These are phyloP conservation scores for Hylaeus volcanicus DNA, from an alignment of 1,140 invertebrate genomes.

Conservation along the genomic window DNA sequence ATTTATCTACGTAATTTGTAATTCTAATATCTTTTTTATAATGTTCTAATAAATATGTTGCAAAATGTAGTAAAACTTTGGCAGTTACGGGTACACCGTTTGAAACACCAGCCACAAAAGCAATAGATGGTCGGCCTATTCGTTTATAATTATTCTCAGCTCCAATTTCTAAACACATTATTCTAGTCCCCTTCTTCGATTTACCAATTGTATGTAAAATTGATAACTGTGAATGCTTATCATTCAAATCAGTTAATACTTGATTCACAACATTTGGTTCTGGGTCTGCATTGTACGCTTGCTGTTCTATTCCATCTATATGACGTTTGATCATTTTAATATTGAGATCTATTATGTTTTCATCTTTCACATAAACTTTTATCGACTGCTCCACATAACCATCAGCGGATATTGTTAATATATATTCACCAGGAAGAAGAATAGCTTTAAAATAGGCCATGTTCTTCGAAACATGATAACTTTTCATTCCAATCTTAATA, in stretches of 20 bases:
- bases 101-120: constrained; percentile 71
- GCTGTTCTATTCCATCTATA: constrained; percentile 15
- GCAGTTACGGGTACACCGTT: constrained; percentile 71
- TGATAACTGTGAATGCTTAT: constrained; percentile 70
- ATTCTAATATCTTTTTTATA: constrained; percentile 64
- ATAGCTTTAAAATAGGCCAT: constrained; percentile 86
- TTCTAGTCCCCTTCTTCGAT: constrained; percentile 54
- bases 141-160: constrained; percentile 48
- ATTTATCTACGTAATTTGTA: constrained; percentile 67
- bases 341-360: constrained; percentile 69
- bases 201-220: constrained; percentile 68
- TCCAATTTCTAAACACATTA: constrained; percentile 73
- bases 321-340: constrained; percentile 62
- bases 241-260: constrained; percentile 68
- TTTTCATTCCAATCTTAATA: constrained; percentile 83
- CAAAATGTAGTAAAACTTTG: constrained; percentile 70
- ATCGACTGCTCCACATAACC: constrained; percentile 81
- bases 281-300: constrained; percentile 23
- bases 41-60: constrained; percentile 67
- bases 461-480: constrained; percentile 84
- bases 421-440: constrained; percentile 84
- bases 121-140: constrained; percentile 67
- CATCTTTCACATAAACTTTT: constrained; percentile 73
- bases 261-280: constrained; percentile 55
- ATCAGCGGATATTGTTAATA: constrained; percentile 82